Evolutionary conservation across 2,113 vertebrate species (phyloP), one percentile per base, ranked within the genome.

Genomic region (Ceyx margarethae): DNA sequence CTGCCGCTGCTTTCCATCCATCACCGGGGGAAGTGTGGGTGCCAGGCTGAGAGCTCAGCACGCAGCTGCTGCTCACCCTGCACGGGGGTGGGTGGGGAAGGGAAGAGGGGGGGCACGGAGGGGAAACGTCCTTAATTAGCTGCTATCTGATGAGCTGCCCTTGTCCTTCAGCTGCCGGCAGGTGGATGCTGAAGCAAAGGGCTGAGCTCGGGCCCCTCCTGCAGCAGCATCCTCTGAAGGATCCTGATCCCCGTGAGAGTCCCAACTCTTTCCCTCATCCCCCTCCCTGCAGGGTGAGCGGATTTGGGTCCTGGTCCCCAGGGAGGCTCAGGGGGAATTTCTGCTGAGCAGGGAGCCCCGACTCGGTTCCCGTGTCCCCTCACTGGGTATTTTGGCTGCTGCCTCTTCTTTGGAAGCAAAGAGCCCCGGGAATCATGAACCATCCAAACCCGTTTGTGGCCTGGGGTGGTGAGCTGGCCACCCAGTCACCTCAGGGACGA

Each of bases 1-100:
- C 91, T 87, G 73, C 76, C 6, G 86, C 87, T 57, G 90, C 89
- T 91, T 85, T 10, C 12, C 95, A 94, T 90, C 16, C 3, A 89
- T 94, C 84, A 89, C 69, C 84, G 85, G 83, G 81, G 84, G 23
- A 86, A 92, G 93, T 84, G 87, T 56, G 33, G 11, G 91, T 81
- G 92, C 81, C 94, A 87, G 88, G 3, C 83, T 45, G 43, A 45
- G 87, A 82, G 90, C 90, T 68, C 88, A 3, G 60, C 26, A 40
- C 22, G 43, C 85, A 94, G 69, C 95, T 95, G 95, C 94, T 66
- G 92, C 81, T 46, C 64, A 77, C 64, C 37, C 37, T 37, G 37
- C 37, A 37, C 10, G 37, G 37, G 37, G 37, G 11, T 37, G 37
- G 37, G 37, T 37, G 37, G 58, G 12, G 17, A 73, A 18, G 23